Percentiles rank a stretch among this genome's conserved stretches.
phyloP scores from a whole-genome alignment of 2,888 invertebrate genomes.

The Proisotoma minuta region DNA sequence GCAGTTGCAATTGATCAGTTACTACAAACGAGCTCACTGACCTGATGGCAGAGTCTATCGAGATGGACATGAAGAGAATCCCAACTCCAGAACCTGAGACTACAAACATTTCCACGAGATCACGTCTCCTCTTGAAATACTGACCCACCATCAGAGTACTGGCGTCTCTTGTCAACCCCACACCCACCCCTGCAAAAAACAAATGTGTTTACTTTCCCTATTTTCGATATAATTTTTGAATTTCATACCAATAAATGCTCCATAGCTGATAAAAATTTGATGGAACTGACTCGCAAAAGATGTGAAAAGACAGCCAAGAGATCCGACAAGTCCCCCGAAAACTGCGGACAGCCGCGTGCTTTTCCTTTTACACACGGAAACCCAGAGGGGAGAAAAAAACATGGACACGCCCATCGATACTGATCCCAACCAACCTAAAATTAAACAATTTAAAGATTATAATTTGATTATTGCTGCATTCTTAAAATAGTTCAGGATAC shows the following conservation, averaged over 20 bases:
- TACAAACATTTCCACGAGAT: slow-evolving; percentile 81
- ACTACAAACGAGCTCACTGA: slow-evolving; percentile 7
- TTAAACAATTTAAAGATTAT: slow-evolving; percentile 1
- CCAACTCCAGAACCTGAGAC: slow-evolving; percentile 80
- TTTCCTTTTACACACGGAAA: slow-evolving; percentile 46
- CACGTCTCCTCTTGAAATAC: slow-evolving; percentile 77
- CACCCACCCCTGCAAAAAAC: slow-evolving; percentile 63
- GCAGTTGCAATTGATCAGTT: no score
- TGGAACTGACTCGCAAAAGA: slow-evolving; percentile 85
- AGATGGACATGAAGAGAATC: slow-evolving; percentile 49
- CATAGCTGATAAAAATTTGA: slow-evolving; percentile 81
- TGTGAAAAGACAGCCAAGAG: slow-evolving; percentile 80
- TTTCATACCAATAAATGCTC: slow-evolving; percentile 56
- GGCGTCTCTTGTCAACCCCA: slow-evolving; percentile 77
- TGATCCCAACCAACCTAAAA: slow-evolving; percentile 44
- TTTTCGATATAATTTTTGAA: background rate
- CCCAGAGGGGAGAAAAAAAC: slow-evolving; percentile 45
- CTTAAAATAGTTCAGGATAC: no score
- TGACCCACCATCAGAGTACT: slow-evolving; percentile 84
- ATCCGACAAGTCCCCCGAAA: slow-evolving; percentile 78
- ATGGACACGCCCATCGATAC: slow-evolving; percentile 43
- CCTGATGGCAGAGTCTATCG: slow-evolving; percentile 39
- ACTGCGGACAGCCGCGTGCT: slow-evolving; percentile 58
- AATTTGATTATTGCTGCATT: background rate
- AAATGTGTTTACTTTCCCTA: no score